Evolutionary conservation across 2,113 vertebrate genomes (phyloP).

Genomic region (Conger conger): DNA sequence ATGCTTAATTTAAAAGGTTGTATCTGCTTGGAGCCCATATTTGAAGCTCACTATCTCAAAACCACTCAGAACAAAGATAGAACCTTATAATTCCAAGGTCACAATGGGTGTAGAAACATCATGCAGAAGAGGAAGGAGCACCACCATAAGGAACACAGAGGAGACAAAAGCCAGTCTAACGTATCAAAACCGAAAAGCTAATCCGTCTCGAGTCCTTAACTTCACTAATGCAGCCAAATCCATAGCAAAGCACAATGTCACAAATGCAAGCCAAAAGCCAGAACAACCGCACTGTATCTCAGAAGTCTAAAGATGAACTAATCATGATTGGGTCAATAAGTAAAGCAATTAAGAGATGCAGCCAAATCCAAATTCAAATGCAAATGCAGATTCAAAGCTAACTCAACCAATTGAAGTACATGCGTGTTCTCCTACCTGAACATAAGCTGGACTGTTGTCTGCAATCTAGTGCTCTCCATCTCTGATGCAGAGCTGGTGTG

Average conservation of each 20-base stretch:
- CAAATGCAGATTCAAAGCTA: neutral
- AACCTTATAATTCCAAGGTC: too few species aligned
- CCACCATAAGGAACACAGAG: neutral
- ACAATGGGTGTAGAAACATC: too few species aligned
- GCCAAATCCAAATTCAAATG: neutral
- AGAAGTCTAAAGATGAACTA: neutral
- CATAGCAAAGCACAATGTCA: too few species aligned
- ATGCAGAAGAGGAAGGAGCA: too few species aligned
- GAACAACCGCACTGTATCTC: neutral
- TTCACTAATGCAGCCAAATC: too few species aligned
- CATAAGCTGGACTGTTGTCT: slow-evolving; percentile 81
- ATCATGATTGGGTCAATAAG: neutral
- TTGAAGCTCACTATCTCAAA: too few species aligned
- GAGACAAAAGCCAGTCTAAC: neutral
- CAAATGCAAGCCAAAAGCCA: too few species aligned
- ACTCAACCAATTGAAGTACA: neutral
- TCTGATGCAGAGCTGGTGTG: slow-evolving; percentile 69
- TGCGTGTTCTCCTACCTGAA: slow-evolving; percentile 75
- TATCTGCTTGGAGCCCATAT: too few species aligned
- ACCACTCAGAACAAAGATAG: too few species aligned
- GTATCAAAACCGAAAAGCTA: too few species aligned
- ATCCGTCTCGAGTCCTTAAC: too few species aligned
- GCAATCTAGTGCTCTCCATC: slow-evolving; percentile 64
- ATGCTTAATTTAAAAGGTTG: too few species aligned
- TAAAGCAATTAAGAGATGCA: neutral